Conservation (phyloP, 2,888 invertebrate species). For the Epistrophe eligans region DNA sequence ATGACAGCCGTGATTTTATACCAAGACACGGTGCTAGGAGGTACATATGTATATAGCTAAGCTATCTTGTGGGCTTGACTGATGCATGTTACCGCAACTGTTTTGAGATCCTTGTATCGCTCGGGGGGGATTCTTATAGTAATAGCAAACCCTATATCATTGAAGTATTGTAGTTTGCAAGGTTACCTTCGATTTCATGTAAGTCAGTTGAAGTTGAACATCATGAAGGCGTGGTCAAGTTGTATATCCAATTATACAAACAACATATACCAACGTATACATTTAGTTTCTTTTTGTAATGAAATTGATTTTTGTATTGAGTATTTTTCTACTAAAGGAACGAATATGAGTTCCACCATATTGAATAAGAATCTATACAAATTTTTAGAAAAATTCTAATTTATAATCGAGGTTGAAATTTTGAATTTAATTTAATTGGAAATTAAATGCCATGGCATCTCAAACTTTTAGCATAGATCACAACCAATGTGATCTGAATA, state of each 20-base stretch:
- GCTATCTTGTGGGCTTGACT: conserved; percentile 52
- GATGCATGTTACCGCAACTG: conserved; percentile 60
- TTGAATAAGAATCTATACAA: background rate
- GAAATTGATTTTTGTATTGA: background rate
- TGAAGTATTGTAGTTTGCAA: conserved; percentile 13
- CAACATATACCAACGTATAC: background rate
- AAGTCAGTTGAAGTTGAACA: conserved; percentile 53
- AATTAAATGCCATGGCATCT: background rate
- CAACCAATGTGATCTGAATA: background rate
- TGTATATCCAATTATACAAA: conserved; percentile 33
- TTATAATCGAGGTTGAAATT: too few species aligned
- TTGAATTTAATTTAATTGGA: background rate
- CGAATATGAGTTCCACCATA: background rate
- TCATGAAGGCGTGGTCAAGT: conserved; percentile 71
- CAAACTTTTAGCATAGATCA: conserved; percentile 2
- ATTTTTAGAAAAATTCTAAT: background rate
- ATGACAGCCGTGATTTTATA: conserved; percentile 41
- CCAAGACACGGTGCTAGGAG: conserved; percentile 4
- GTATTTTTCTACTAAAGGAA: background rate
- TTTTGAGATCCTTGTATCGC: conserved; percentile 61
- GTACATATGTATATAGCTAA: too few species aligned
- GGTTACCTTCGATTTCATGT: conserved; percentile 53
- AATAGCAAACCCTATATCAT: conserved; percentile 50
- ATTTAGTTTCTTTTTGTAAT: background rate
- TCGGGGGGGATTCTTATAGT: conserved; percentile 62